Percentiles rank a stretch among this genome's conserved stretches.
Conservation (phyloP, 2,797 vertebrate genomes). For the Smutsia gigantea region DNA sequence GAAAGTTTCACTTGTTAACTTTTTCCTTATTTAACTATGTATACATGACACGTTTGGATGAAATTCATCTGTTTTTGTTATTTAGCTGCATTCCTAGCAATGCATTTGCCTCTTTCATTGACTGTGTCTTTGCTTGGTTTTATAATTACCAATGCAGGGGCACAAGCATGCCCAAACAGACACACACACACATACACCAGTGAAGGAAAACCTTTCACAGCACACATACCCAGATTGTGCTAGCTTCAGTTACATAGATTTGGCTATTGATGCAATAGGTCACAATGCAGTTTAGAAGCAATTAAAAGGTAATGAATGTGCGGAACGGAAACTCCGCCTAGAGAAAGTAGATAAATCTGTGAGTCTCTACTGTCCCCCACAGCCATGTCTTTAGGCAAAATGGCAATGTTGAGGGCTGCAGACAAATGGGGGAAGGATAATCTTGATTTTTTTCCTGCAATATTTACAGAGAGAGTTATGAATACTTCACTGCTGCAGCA, state of each 20-base stretch:
- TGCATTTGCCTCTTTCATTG: background rate
- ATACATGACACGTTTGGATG: background rate
- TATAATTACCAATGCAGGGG: background rate
- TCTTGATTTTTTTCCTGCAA: background rate
- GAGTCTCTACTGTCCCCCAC: slow-evolving; percentile 76
- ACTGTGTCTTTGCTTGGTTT: background rate
- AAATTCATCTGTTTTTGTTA: slow-evolving; percentile 75
- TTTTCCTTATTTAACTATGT: background rate
- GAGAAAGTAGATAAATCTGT: slow-evolving; percentile 86
- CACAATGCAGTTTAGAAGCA: slow-evolving; percentile 94
- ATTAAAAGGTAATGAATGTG: slow-evolving; percentile 96
- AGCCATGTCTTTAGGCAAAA: slow-evolving; percentile 81
- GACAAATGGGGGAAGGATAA: slow-evolving; percentile 76
- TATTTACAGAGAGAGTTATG: slow-evolving; percentile 10
- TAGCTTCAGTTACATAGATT: slow-evolving; percentile 87
- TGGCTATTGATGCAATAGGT: slow-evolving; percentile 90
- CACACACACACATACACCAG: background rate
- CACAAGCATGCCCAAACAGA: background rate
- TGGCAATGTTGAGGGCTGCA: slow-evolving; percentile 63
- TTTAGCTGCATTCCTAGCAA: slow-evolving; percentile 67
- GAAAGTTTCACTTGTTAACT: background rate
- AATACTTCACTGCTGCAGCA: slow-evolving; percentile 43
- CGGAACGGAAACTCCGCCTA: slow-evolving; percentile 91
- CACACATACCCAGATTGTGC: slow-evolving; percentile 68
- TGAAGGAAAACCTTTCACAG: slow-evolving; percentile 73